Percentiles rank a stretch among this genome's conserved stretches.
Evolutionary conservation across 2,888 invertebrate genomes (phyloP).

Genomic region (Bombylius major): DNA sequence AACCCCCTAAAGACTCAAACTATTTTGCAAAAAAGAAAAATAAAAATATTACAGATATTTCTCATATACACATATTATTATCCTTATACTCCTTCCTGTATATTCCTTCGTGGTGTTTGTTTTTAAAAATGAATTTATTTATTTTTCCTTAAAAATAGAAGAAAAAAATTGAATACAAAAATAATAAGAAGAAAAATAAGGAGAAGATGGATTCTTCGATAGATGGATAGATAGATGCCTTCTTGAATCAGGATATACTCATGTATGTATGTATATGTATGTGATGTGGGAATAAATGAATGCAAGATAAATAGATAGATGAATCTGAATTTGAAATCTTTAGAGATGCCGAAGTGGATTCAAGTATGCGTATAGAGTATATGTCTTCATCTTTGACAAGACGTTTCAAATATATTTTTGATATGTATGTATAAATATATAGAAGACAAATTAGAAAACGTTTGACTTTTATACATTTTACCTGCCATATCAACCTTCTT

Average conservation of each 20-base stretch:
- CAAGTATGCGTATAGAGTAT: constrained; percentile 10
- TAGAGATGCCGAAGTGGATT: constrained; percentile 7
- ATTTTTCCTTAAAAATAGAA: constrained; percentile 3
- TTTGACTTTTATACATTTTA: constrained; percentile 4
- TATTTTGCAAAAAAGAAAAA: neutral
- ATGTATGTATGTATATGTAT: neutral
- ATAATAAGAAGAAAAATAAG: neutral
- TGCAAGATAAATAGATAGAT: constrained; percentile 4
- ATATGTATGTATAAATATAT: no score
- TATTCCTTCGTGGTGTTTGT: no score
- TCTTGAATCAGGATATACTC: no score
- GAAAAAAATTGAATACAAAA: no score
- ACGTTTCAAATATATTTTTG: neutral
- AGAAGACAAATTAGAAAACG: constrained; percentile 7
- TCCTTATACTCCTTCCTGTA: no score
- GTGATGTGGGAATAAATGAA: neutral
- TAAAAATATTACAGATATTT: no score
- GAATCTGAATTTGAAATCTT: neutral
- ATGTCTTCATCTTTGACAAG: constrained; percentile 6
- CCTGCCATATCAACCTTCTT: neutral
- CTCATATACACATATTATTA: no score
- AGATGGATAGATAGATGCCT: constrained; percentile 5
- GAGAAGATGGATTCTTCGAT: constrained; percentile 10
- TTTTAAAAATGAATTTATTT: neutral
- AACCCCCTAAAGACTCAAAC: neutral